phyloP scores from a whole-genome alignment of 1,140 invertebrate genomes.

The Platyura marginata region DNA sequence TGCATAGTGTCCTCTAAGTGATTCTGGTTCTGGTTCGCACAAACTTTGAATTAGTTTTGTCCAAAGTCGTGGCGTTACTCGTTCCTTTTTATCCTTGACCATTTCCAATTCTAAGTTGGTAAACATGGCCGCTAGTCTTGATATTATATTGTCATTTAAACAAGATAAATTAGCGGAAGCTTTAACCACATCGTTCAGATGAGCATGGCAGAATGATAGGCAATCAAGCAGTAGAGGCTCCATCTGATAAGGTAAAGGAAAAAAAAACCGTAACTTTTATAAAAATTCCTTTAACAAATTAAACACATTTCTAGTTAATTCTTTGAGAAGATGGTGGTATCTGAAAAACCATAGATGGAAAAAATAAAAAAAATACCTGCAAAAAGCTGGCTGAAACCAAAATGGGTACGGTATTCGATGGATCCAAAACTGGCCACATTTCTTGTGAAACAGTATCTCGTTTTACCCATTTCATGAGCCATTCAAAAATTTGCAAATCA shows the following conservation, averaged over 20 bases:
- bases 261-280: not conserved
- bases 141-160: constrained; percentile 52
- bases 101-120: constrained; percentile 59
- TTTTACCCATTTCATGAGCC: constrained; percentile 91
- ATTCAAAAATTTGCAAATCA: constrained; percentile 84
- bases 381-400: constrained; percentile 85
- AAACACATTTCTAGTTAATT: not conserved
- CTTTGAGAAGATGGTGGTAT: not conserved
- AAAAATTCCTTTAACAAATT: too few relatives aligned
- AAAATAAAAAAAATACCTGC: constrained; percentile 23
- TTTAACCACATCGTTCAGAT: constrained; percentile 62
- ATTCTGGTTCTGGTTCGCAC: constrained; percentile 47
- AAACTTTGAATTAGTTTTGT: constrained; percentile 62
- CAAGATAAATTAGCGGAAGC: constrained; percentile 61
- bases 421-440: constrained; percentile 54
- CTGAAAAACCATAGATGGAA: not conserved
- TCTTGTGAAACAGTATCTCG: constrained; percentile 42
- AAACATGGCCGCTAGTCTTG: constrained; percentile 57
- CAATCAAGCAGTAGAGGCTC: constrained; percentile 66
- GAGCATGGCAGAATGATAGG: constrained; percentile 56
- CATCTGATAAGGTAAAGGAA: constrained; percentile 39
- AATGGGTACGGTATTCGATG: constrained; percentile 75
- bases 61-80: constrained; percentile 64
- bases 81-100: constrained; percentile 61
- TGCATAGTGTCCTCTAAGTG: constrained; percentile 53